These are phyloP conservation scores for Diuraphis noxia DNA, from an alignment of 1,140 invertebrate species.

Conservation along the genomic window DNA sequence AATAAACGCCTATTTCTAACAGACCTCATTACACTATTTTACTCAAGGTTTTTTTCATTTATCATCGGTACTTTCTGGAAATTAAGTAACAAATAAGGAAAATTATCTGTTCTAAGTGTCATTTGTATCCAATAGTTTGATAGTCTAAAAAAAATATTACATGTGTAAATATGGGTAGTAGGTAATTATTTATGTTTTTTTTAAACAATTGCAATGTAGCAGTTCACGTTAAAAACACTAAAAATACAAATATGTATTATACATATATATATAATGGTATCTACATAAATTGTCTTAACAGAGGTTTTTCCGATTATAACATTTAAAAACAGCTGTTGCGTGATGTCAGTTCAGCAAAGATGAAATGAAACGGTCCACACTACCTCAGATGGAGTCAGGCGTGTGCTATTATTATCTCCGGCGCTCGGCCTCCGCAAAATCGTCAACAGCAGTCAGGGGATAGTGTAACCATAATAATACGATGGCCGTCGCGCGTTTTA, in stretches of 20 bases:
- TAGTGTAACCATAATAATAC: constrained; percentile 36
- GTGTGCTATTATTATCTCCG: constrained; percentile 53
- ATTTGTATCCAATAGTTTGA: background rate
- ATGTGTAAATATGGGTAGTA: background rate
- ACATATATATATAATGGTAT: too few species aligned
- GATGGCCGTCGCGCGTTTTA: constrained; percentile 33
- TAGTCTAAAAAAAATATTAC: background rate
- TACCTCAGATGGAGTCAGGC: constrained; percentile 51
- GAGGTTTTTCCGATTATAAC: background rate
- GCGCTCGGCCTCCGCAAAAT: constrained; percentile 46
- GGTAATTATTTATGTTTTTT: background rate
- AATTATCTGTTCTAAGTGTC: background rate
- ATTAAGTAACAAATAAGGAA: background rate
- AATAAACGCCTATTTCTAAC: too few species aligned
- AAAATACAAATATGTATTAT: too few species aligned
- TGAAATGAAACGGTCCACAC: constrained; percentile 25
- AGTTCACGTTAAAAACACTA: background rate
- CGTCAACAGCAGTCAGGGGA: constrained; percentile 33
- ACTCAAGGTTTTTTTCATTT: background rate
- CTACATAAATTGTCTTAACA: background rate
- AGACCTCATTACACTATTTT: background rate
- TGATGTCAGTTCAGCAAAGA: constrained; percentile 18
- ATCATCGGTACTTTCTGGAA: background rate
- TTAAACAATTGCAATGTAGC: background rate
- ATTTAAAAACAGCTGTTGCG: constrained; percentile 31